Percentiles rank a stretch among this genome's conserved stretches.
Conservation (phyloP, 1,140 invertebrate genomes). For the Heliconius himera region DNA sequence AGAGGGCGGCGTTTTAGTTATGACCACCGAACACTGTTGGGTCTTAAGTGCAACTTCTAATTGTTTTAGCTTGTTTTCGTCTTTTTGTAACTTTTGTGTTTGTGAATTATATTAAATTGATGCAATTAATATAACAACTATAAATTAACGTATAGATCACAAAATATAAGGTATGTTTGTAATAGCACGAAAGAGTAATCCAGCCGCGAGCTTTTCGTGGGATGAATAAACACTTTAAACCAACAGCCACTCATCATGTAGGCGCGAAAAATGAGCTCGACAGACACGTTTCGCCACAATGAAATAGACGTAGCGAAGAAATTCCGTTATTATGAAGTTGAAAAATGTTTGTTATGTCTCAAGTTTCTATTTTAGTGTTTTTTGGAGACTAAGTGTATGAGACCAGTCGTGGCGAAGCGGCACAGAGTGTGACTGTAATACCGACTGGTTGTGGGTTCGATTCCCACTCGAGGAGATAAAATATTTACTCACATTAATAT, state of each 20-base stretch:
- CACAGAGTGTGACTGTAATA: too few species aligned
- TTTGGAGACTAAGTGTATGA: neutral
- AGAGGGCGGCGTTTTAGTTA: slow-evolving; percentile 74
- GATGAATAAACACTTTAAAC: slow-evolving; percentile 43
- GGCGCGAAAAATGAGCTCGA: slow-evolving; percentile 44
- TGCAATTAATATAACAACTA: neutral
- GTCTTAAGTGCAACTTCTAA: slow-evolving; percentile 59
- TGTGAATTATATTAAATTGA: neutral
- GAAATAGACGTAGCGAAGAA: slow-evolving; percentile 21
- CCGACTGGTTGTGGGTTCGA: too few species aligned
- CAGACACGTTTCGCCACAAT: slow-evolving; percentile 38
- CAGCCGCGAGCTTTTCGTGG: slow-evolving; percentile 44
- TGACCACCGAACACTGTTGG: slow-evolving; percentile 61
- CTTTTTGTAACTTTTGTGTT: neutral
- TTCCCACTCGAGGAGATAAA: too few species aligned
- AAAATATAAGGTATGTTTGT: slow-evolving; percentile 26
- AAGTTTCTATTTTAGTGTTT: slow-evolving; percentile 10
- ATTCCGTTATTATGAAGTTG: slow-evolving; percentile 28
- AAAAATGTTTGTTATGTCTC: neutral
- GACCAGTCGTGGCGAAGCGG: too few species aligned
- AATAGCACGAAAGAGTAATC: slow-evolving; percentile 37
- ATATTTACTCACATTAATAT: too few species aligned
- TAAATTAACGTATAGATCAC: slow-evolving; percentile 2
- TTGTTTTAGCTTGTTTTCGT: neutral
- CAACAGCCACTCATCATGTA: slow-evolving; percentile 42